Evolutionary conservation across 2,888 invertebrate genomes (phyloP), one percentile per base, ranked within the genome.

Genomic region (Philereme vetulata): DNA sequence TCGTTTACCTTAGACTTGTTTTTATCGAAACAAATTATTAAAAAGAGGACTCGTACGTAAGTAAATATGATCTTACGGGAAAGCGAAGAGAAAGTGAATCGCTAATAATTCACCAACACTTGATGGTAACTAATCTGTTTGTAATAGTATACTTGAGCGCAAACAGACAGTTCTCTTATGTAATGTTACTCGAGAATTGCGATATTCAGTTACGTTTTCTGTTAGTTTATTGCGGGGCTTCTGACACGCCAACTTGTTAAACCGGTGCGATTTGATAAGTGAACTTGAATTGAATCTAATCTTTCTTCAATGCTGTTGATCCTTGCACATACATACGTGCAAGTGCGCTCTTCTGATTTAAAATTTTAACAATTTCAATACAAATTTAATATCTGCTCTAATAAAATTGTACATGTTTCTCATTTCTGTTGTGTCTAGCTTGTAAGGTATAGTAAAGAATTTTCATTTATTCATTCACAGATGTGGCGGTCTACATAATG

Each of bases 111-210:
- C 66, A 64, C 64, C 51, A 58, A 60, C 63, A 62, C 50, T 64
- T 61, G 67, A 67, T 67, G 67, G 71, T 72, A 68, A 71, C 67
- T 68, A 70, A 72, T 72, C 62, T 67, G 58, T 71, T 56, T 72
- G 72, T 68, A 67, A 70, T 66, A 64, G 67, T 64, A 71, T 65
- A 64, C 59, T 47, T 55, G 58, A 57, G 56, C 50, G 60, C 53
- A 52, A 58, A 56, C 56, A 56, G 60, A n/a, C 66, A 56, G 60
- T 51, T 53, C 55, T 58, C 62, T 69, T 67, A 57, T 53, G 64
- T 62, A 67, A 68, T 59, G 48, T 57, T 55, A 55, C 62, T 63
- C 60, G 63, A 59, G 62, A 60, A 62, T 56, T 62, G 69, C 66
- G 65, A 70, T 75, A 66, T 70, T 68, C 56, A 61, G 62, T 68